These are phyloP conservation scores for Palythoa grandis DNA, from an alignment of 92 coral and sea anemone genomes.

Conservation along the genomic window DNA sequence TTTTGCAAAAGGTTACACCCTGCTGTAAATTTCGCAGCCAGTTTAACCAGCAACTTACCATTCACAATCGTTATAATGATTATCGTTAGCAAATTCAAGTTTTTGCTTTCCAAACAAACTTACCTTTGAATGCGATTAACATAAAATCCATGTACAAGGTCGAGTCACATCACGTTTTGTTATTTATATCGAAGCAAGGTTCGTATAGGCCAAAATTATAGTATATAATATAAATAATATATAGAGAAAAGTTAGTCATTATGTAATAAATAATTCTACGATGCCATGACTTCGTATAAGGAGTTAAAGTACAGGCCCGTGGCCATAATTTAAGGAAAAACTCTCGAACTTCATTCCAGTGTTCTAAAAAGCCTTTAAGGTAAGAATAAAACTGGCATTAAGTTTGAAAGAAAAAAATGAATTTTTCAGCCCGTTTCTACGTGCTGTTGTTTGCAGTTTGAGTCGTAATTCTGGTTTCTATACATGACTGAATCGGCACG, in stretches of 20 bases:
- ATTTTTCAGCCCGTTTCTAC: neutral
- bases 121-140: constrained; percentile 16
- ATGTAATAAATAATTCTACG: constrained; percentile 40
- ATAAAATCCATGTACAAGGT: constrained; percentile 3
- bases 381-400: neutral
- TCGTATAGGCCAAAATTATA: constrained; percentile 28
- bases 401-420: neutral
- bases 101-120: constrained; percentile 2
- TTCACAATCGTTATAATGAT: neutral
- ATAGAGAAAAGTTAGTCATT: constrained; percentile 39
- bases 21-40: constrained; percentile 26
- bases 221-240: constrained; percentile 38
- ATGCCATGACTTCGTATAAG: constrained; percentile 86
- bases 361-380: neutral
- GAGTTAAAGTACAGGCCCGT: constrained; percentile 87
- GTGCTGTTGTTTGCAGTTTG: neutral
- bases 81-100: neutral
- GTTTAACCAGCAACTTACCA: neutral
- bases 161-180: constrained; percentile 24
- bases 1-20: constrained; percentile 30
- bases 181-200: constrained; percentile 44
- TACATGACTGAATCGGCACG: constrained; percentile 4
- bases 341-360: neutral
- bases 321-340: constrained; percentile 56
- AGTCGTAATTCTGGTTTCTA: neutral